A percentile compares a stretch with the other conserved stretches of the same genome.
Evolutionary conservation across 2,888 invertebrate species (phyloP).

Genomic region (Tipula confusa): DNA sequence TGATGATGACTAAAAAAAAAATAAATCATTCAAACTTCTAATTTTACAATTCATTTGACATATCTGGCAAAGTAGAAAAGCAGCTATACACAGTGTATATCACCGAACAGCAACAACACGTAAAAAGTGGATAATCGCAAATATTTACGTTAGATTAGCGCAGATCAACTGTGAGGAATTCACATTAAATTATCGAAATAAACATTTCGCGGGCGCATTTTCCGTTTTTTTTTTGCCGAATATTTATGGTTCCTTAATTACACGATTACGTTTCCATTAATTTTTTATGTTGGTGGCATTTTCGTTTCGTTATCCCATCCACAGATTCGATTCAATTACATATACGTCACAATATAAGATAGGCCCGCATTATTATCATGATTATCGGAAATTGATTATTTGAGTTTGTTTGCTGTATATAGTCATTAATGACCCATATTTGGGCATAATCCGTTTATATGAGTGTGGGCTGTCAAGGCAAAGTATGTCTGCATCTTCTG

Average conservation of each 20-base stretch:
- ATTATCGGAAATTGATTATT: neutral
- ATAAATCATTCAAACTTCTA: conserved; percentile 8
- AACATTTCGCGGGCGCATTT: neutral
- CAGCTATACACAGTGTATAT: neutral
- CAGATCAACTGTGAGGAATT: neutral
- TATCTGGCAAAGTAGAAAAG: neutral
- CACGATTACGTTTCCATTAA: neutral
- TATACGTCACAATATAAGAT: neutral
- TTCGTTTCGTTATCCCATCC: neutral
- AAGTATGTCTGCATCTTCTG: neutral
- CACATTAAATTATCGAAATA: neutral
- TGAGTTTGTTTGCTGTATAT: neutral
- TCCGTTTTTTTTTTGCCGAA: too few relatives aligned
- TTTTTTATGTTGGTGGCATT: neutral
- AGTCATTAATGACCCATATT: neutral
- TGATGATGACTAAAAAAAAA: neutral
- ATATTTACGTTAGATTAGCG: neutral
- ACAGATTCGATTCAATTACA: neutral
- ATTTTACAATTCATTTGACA: conserved; percentile 12
- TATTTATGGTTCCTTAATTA: neutral
- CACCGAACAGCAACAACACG: neutral
- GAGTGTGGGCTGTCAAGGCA: neutral
- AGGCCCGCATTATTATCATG: neutral
- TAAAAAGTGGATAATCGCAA: neutral
- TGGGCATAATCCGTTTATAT: neutral